Percentiles rank a stretch among this genome's conserved stretches.
Conservation (phyloP, 2,888 invertebrate species). For the Dynastes hyllus region DNA sequence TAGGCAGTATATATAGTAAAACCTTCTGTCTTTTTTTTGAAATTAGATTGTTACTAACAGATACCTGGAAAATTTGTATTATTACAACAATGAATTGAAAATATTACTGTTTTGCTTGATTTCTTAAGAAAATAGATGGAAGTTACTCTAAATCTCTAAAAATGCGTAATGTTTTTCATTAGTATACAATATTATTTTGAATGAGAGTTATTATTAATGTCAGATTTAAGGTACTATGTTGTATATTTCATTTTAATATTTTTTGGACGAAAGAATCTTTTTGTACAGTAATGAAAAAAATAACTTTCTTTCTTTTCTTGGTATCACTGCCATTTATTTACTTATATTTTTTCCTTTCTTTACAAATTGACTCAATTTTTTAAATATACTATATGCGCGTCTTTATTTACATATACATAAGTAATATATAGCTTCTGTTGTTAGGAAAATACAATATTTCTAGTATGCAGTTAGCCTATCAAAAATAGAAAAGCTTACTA, state of each 20-base stretch:
- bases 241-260: slow-evolving; percentile 33
- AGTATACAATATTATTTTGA: slow-evolving; percentile 1
- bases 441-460: slow-evolving; percentile 48
- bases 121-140: no score
- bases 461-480: slow-evolving; percentile 53
- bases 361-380: slow-evolving; percentile 15
- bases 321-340: neutral
- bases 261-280: slow-evolving; percentile 45
- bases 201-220: slow-evolving; percentile 1
- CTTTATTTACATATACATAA: neutral
- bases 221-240: slow-evolving; percentile 32
- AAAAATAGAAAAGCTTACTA: slow-evolving; percentile 59
- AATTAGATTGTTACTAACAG: no score
- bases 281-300: slow-evolving; percentile 30
- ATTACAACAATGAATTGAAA: no score
- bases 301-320: neutral
- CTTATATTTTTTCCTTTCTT: neutral
- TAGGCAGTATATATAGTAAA: no score
- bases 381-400: neutral
- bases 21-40: no score
- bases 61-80: no score
- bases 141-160: no score
- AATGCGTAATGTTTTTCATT: neutral
- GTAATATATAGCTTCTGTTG: slow-evolving; percentile 4
- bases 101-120: no score